Conservation (phyloP, 2,888 invertebrate species). For the Volucella inanis region DNA sequence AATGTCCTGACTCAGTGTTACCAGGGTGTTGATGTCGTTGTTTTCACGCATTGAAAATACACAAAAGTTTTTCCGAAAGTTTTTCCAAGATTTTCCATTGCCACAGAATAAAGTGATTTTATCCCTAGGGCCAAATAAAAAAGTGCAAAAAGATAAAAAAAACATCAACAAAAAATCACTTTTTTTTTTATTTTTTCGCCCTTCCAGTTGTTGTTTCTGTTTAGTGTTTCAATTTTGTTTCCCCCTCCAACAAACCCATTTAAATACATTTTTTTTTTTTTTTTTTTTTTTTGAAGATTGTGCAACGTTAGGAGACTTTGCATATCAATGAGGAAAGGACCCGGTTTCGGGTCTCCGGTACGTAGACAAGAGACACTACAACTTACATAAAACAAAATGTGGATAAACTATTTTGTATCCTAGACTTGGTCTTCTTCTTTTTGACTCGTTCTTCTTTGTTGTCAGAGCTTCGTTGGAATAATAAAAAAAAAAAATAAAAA, state of each 20-base stretch:
- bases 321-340: conserved; percentile 67
- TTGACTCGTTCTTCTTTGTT: conserved; percentile 18
- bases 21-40: conserved; percentile 61
- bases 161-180: background rate
- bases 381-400: conserved; percentile 58
- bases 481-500: conserved; percentile 69
- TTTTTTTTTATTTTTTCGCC: conserved; percentile 21
- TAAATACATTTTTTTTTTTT: conserved; percentile 25
- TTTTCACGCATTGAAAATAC: conserved; percentile 65
- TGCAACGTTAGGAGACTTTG: conserved; percentile 58
- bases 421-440: conserved; percentile 19
- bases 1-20: conserved; percentile 41
- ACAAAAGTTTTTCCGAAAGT: conserved; percentile 52
- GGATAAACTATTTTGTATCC: conserved; percentile 69
- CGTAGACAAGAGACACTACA: conserved; percentile 55
- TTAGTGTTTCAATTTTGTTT: background rate
- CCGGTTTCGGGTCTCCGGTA: no score
- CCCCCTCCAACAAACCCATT: background rate
- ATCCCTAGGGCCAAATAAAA: conserved; percentile 49
- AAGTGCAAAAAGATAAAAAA: conserved; percentile 9
- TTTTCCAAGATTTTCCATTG: conserved; percentile 58
- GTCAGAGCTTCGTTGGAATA: conserved; percentile 55
- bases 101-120: conserved; percentile 67
- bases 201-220: conserved; percentile 47
- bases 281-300: conserved; percentile 52